Conservation (phyloP, 2,888 invertebrate species). For the Lithophane semibrunnea region DNA sequence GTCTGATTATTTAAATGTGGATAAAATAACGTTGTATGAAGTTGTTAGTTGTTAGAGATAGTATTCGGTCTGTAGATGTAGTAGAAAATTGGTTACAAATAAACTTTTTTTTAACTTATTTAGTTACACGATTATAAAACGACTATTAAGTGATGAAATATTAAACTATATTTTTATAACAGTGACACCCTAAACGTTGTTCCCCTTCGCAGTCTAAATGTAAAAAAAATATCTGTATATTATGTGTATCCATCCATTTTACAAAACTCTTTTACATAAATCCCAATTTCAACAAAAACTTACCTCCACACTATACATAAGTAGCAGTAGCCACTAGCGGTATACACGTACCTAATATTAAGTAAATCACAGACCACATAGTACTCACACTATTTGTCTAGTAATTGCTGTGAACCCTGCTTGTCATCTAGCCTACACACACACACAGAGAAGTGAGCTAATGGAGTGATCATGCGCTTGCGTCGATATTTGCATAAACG, state of each 20-base stretch:
- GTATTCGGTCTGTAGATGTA: conserved; percentile 8
- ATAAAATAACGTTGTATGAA: conserved; percentile 8
- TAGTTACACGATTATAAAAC: not conserved
- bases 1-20: conserved; percentile 22
- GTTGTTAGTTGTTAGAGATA: not conserved
- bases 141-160: not conserved
- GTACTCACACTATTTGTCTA: conserved; percentile 49
- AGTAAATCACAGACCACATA: conserved; percentile 46
- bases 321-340: conserved; percentile 24
- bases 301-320: conserved; percentile 32
- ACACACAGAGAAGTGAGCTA: conserved; percentile 34
- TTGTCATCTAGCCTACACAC: conserved; percentile 57
- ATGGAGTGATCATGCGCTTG: conserved; percentile 45
- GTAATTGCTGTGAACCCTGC: conserved; percentile 52
- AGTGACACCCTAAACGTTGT: not conserved
- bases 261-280: conserved; percentile 5
- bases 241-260: not conserved
- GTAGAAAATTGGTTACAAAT: not conserved
- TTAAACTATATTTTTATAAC: not conserved
- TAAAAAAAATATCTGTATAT: conserved; percentile 1
- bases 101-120: not conserved
- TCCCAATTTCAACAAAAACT: conserved; percentile 15
- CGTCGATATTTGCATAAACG: not conserved
- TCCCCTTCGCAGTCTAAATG: conserved; percentile 13
- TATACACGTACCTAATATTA: conserved; percentile 21